Evolutionary conservation across 2,797 vertebrate genomes (phyloP).

Genomic region (Sebastes dallii): DNA sequence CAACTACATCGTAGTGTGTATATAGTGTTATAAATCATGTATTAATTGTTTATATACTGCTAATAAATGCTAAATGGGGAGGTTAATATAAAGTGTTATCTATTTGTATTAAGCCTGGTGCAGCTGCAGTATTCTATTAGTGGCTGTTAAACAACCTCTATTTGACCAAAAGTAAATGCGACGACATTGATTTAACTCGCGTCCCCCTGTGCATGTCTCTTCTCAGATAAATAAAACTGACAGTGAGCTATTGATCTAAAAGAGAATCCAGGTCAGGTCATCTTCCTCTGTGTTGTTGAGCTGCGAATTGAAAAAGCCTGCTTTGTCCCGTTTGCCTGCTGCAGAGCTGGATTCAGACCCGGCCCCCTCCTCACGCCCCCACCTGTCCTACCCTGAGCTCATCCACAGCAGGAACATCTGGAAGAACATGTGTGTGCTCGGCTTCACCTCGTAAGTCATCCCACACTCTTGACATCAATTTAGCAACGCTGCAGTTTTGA

Average conservation of each 20-base stretch:
- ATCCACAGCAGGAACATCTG: conserved; percentile 92
- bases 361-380: conserved; percentile 71
- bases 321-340: conserved; percentile 2
- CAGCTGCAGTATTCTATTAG: background rate
- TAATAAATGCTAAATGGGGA: background rate
- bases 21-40: background rate
- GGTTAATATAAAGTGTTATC: background rate
- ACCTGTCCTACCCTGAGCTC: conserved; percentile 84
- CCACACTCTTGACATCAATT: background rate
- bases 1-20: background rate
- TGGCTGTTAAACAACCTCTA: background rate
- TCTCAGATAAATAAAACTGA: background rate
- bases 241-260: background rate
- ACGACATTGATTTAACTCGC: background rate
- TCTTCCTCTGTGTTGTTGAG: background rate
- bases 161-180: background rate
- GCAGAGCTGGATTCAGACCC: conserved; percentile 87
- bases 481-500: background rate
- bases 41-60: background rate
- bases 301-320: background rate
- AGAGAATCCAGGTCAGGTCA: conserved; percentile 1
- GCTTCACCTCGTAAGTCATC: conserved; percentile 90
- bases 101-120: background rate
- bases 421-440: conserved; percentile 92
- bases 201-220: background rate